phyloP scores from a whole-genome alignment of 37 sponge, comb jelly and placozoan species.

The Ephydatia muelleri region DNA sequence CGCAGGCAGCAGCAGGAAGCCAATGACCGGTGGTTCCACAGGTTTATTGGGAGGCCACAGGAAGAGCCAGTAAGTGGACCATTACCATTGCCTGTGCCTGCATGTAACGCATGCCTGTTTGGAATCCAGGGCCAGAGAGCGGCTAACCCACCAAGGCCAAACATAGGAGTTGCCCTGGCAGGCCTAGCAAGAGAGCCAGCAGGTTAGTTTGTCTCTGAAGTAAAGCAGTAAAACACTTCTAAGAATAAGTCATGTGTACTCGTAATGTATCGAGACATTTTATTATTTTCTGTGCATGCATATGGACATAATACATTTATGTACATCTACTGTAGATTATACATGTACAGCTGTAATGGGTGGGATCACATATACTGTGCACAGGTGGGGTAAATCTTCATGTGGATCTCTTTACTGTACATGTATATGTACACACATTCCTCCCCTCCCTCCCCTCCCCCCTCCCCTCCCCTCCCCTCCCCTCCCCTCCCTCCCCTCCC shows the following conservation, averaged over 20 bases:
- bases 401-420: background rate
- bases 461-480: background rate
- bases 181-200: constrained; percentile 75
- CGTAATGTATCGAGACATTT: no score
- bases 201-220: constrained; percentile 15
- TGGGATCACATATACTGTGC: no score
- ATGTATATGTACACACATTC: background rate
- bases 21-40: constrained; percentile 32
- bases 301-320: background rate
- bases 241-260: no score
- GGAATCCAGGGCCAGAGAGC: constrained; percentile 4
- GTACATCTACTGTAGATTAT: background rate
- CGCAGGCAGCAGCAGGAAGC: background rate
- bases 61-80: constrained; percentile 29
- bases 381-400: no score
- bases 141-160: constrained; percentile 30
- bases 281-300: no score
- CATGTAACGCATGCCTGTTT: constrained; percentile 19
- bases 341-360: constrained; percentile 1
- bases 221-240: no score
- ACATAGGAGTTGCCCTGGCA: constrained; percentile 74
- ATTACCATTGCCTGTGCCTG: background rate
- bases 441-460: background rate
- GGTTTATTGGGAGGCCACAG: constrained; percentile 39
- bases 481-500: constrained; percentile 1